A percentile compares a stretch with the other conserved stretches of the same genome.
These are phyloP conservation scores for Halocaridina rubra DNA, from an alignment of 2,888 invertebrate genomes.

Conservation along the genomic window DNA sequence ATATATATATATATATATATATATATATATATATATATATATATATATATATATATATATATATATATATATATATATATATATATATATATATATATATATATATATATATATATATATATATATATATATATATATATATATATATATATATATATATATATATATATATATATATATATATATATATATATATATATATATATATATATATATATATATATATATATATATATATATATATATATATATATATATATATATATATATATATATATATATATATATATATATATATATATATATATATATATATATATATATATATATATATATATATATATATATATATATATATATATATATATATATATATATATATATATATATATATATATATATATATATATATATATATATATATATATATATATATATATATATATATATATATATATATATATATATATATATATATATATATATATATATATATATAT, in stretches of 20 bases:
- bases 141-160: background rate
- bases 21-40: background rate
- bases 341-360: background rate
- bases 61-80: background rate
- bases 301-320: background rate
- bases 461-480: too few relatives aligned
- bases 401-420: background rate
- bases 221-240: background rate
- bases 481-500: background rate
- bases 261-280: background rate
- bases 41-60: background rate
- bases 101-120: background rate
- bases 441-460: background rate
- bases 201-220: background rate
- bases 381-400: background rate
- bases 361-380: conserved; percentile 7
- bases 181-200: background rate
- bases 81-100: background rate
- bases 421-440: background rate
- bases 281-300: background rate
- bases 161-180: background rate
- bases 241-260: background rate
- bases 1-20: background rate
- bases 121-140: background rate
- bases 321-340: background rate